Base-by-base conservation (phyloP, 2,888 invertebrate genomes). In the Trichogramma dendrolimi region DNA sequence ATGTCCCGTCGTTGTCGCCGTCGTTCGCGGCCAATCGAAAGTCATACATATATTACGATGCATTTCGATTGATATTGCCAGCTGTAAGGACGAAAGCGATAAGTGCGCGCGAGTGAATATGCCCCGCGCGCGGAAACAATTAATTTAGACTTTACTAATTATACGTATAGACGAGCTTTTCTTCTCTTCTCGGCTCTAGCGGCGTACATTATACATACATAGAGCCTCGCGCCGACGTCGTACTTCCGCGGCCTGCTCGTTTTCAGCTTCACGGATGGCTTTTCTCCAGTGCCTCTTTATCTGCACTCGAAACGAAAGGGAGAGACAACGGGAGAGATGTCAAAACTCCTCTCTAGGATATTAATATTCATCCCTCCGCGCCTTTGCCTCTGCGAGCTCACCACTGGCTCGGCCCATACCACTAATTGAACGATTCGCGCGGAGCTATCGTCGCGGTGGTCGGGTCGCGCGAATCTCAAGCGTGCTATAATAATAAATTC, bases 41-140 rank as follows among this genome's bases (percentile, higher is more conserved):
- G 52, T 40, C 7, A 39, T 46, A 44, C 39, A 46, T 42, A 43
- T 6, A 27, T 27, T 27, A 27, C 27, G 27, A 27, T 27, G 27
- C 3, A 27, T 27, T 27, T 27, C 27, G 27, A 27, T 27, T 27
- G 27, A 27, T 27, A 27, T 27, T 27, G 27, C 27, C n/a, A n/a
- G n/a, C 27, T 27, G 27, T 27, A 46, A n/a, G 52, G 50, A 49
- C 6, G 56, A 61, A 51, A 41, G 52, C 11, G 46, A 53, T 50
- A 41, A 54, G 10, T 46, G 49, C 27, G 39, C 43, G 27, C 42
- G 43, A 61, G 66, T 68, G 70, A 70, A 67, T 73, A 75, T 76
- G n/a, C n/a, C 72, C 75, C 73, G 74, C 75, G 75, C 74, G 71
- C 71, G 75, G 75, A 77, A 78, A 78, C 78, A 77, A 78, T 78